Evolutionary conservation across 1,140 invertebrate species (phyloP), one percentile per base, ranked within the genome.

Genomic region (Trachymyrmex cornetzi): DNA sequence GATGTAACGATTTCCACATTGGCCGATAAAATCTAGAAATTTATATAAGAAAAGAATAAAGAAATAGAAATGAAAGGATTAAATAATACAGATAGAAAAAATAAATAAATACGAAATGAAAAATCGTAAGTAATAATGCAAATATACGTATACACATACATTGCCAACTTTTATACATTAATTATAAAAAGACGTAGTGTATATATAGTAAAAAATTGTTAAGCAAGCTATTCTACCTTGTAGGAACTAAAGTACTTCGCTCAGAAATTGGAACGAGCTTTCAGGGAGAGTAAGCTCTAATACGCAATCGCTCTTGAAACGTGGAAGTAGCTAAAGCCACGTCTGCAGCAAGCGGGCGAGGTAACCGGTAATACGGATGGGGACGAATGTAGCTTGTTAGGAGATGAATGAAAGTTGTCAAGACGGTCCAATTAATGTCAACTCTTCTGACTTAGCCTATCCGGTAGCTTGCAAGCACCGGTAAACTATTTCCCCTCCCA

Each of bases 361-460:
- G 87, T 80, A 85, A 90, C 82, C 72, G 87, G 89, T 93, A 93
- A 92, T 93, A 90, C 90, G 93, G 92, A 93, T 94, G 93, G 92
- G 94, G 92, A 94, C 92, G 94, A 93, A 94, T 94, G 93, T 94
- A 94, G 93, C 93, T 95, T 94, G 94, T 95, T 95, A 95, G 93
- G 90, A 93, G 94, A 94, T 94, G 93, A 95, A 95, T 94, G 94
- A 94, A 94, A 95, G 94, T 95, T 95, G 94, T 94, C 94, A 95
- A 95, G 94, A 92, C 92, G 94, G 94, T 95, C 94, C 94, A 95
- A 95, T 95, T 95, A 95, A 95, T 94, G 94, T 95, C 94, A 94
- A 95, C 94, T 95, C 93, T 93, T 94, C 92, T 88, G 92, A 92
- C 91, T 88, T 91, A 94, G 93, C 93, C 93, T 94, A 94, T 92